Base-by-base conservation (phyloP, 2,113 vertebrate species). In the Athene noctua region DNA sequence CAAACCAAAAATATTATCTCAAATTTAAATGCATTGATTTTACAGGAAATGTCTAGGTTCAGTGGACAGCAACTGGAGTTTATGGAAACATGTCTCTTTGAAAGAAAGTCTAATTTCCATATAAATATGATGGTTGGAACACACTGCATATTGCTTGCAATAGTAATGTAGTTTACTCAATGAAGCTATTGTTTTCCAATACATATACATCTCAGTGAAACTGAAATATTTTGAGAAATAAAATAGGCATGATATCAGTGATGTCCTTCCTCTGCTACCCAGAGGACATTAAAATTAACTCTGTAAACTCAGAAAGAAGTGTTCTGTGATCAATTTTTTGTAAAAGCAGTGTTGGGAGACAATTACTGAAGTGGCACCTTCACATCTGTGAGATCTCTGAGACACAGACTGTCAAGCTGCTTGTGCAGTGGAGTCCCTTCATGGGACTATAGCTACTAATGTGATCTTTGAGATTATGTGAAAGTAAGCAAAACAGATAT, bases 11-110 rank as follows among this genome's bases (percentile, higher is more conserved):
- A 55, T 85, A 89, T 80, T 73, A 84, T 52, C 23, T 96, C 52
- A 79, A 66, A 95, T 97, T 95, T 72, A 97, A 97, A 97, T 97
- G 91, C 87, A 96, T 92, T 86, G 86, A 68, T 96, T 95, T 89
- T 14, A 68, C 79, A 78, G 47, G 72, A 87, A 84, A 80, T 44
- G 67, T 72, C 70, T 91, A 5, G 80, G 52, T 95, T 97, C 94
- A 92, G 80, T 95, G 91, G 91, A 36, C 62, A 94, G 89, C 1
- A 5, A 91, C 90, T 89, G 80, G 52, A 78, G 77, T 79, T 90
- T 80, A 84, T 94, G 77, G 94, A 80, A 95, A 95, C 77, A 52
- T 36, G 54, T 21, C 61, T 83, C 57, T 81, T 44, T 19, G 80
- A 87, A 92, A 89, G 9, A 15, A 79, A 67, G 71, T 42, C 59